Evolutionary conservation across 2,797 vertebrate genomes (phyloP), one percentile per base, ranked within the genome.

Genomic region (Dipus sagitta): DNA sequence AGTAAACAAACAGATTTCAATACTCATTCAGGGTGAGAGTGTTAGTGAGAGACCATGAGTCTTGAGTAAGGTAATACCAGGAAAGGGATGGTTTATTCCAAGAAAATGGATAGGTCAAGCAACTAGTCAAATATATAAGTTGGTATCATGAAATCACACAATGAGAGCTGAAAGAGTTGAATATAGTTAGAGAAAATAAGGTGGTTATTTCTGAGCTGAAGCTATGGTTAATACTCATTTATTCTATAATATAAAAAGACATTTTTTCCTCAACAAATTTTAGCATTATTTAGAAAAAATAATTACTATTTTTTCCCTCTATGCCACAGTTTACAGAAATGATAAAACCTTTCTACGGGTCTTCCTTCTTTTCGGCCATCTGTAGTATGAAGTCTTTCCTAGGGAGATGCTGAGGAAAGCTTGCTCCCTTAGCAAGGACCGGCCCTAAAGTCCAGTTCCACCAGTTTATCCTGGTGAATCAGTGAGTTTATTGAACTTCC

Each of bases 181-280:
- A 71, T 75, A 34, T 92, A 23, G 21, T 80, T 85, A 72, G 32
- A 76, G 21, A 47, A 8, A 47, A n/a, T 15, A 6, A 60, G 76
- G 52, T 52, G 24, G 76, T 79, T 79, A 8, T 77, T 92, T 86
- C 88, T 78, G 38, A 92, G 68, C 32, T 68, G 54, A 85, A 81
- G 52, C 30, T 78, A 7, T 34, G 87, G 13, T 47, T 7, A 38
- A 10, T 84, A 62, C 86, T 71, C 79, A 18, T 85, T 21, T 90
- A 72, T 67, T 76, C 28, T 54, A n/a, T 78, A 78, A 71, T 78
- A 54, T 88, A 42, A 18, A 30, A 12, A 4, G 10, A 62, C 26
- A 14, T 72, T 79, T 42, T 83, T 86, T 79, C 26, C 60, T 93
- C 21, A 68, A 84, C 88, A 64, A 20, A 64, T 64, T 86, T 75